These are phyloP conservation scores for Amiota communis DNA, from an alignment of 2,888 invertebrate genomes.

Conservation along the genomic window DNA sequence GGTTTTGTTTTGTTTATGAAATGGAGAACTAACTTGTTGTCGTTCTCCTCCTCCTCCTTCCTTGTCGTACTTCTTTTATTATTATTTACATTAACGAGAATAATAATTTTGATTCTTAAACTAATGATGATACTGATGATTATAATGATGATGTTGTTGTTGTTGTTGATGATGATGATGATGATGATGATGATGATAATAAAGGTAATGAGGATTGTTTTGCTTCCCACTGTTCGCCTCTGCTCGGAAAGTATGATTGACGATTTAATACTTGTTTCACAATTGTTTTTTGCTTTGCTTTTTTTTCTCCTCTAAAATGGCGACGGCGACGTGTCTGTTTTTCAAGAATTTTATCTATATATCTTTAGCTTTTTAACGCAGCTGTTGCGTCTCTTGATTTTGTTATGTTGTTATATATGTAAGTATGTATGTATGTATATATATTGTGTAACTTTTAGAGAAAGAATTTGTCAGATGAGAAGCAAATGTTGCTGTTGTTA, in stretches of 20 bases:
- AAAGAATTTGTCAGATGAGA: background rate
- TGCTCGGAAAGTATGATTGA: background rate
- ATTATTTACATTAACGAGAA: background rate
- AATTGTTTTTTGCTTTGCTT: conserved; percentile 1
- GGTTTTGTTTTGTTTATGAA: too few species aligned
- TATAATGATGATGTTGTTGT: background rate
- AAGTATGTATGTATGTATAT: too few species aligned
- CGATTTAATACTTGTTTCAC: background rate
- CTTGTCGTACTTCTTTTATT: too few species aligned
- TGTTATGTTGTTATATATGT: background rate
- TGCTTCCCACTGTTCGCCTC: background rate
- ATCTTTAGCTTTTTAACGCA: background rate
- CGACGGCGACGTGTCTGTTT: too few species aligned
- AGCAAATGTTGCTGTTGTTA: background rate
- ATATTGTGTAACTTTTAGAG: background rate
- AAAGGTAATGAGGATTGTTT: background rate
- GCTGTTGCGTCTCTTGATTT: background rate
- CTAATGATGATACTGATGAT: background rate
- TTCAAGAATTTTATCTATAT: background rate
- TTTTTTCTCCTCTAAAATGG: background rate
- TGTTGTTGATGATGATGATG: background rate
- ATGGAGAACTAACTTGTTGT: background rate
- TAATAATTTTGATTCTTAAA: background rate
- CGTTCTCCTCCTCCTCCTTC: background rate
- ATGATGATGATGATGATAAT: background rate